Evolutionary conservation across 2,888 invertebrate genomes (phyloP).

Genomic region (Periphyllus acericola): DNA sequence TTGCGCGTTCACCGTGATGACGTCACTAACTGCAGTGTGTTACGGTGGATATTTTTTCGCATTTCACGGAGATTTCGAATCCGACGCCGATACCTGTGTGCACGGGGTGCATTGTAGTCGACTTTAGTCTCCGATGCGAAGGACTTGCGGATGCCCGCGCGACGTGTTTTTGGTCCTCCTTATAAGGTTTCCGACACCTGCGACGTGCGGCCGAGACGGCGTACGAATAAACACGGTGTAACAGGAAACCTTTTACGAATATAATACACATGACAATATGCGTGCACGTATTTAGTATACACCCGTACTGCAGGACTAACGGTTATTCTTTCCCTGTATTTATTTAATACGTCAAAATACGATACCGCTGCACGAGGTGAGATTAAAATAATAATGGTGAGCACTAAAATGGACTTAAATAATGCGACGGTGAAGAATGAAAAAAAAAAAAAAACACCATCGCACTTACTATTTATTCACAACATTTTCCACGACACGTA

Average conservation of each 20-base stretch:
- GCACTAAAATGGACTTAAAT: background rate
- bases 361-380: background rate
- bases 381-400: conserved; percentile 1
- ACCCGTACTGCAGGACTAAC: conserved; percentile 17
- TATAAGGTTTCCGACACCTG: background rate
- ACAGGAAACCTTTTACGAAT: background rate
- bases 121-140: background rate
- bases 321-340: background rate
- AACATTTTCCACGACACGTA: background rate
- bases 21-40: no score
- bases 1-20: no score
- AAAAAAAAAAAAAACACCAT: background rate
- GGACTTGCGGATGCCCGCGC: background rate
- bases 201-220: background rate
- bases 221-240: background rate
- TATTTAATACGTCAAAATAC: conserved; percentile 24
- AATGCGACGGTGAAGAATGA: background rate
- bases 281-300: no score
- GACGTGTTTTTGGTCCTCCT: background rate
- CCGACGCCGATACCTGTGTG: background rate
- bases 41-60: background rate
- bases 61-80: background rate
- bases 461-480: background rate
- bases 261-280: no score
- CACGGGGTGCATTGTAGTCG: background rate